Percentiles rank a stretch among this genome's conserved stretches.
Conservation (phyloP, 2,888 invertebrate species). For the Ornithoptera priamus region DNA sequence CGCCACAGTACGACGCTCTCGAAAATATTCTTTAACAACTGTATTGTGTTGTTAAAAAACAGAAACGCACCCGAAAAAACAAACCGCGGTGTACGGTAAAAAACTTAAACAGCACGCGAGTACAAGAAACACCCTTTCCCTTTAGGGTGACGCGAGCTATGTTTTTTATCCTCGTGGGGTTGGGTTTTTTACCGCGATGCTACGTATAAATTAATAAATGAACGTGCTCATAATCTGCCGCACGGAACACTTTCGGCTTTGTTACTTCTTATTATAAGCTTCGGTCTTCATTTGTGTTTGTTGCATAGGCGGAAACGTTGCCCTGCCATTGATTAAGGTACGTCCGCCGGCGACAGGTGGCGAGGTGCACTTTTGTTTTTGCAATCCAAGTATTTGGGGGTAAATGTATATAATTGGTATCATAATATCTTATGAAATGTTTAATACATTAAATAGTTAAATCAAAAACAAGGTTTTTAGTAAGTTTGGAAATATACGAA, state of each 20-base stretch:
- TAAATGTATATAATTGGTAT: slow-evolving; percentile 19
- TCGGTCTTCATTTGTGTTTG: slow-evolving; percentile 75
- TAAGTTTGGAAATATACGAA: too few species aligned
- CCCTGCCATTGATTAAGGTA: slow-evolving; percentile 62
- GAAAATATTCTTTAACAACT: slow-evolving; percentile 73
- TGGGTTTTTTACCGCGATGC: slow-evolving; percentile 71
- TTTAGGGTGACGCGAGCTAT: slow-evolving; percentile 77
- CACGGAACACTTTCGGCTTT: slow-evolving; percentile 77
- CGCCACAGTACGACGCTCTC: slow-evolving; percentile 72
- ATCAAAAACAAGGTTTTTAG: too few species aligned
- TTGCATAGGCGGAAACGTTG: slow-evolving; percentile 66
- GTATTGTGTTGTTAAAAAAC: slow-evolving; percentile 79
- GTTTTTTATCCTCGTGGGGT: slow-evolving; percentile 73
- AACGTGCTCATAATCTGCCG: slow-evolving; percentile 78
- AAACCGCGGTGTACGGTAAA: slow-evolving; percentile 76
- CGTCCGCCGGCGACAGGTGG: slow-evolving; percentile 70
- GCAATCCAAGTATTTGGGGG: slow-evolving; percentile 32
- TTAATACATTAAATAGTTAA: too few species aligned
- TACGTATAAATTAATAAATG: slow-evolving; percentile 80
- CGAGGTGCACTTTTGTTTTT: slow-evolving; percentile 40
- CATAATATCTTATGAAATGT: neutral
- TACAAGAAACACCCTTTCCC: slow-evolving; percentile 75
- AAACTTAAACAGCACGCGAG: slow-evolving; percentile 79
- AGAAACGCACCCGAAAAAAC: slow-evolving; percentile 75
- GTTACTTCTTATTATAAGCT: slow-evolving; percentile 64